phyloP scores from a whole-genome alignment of 2,888 invertebrate species.

The Germaria angustata region DNA sequence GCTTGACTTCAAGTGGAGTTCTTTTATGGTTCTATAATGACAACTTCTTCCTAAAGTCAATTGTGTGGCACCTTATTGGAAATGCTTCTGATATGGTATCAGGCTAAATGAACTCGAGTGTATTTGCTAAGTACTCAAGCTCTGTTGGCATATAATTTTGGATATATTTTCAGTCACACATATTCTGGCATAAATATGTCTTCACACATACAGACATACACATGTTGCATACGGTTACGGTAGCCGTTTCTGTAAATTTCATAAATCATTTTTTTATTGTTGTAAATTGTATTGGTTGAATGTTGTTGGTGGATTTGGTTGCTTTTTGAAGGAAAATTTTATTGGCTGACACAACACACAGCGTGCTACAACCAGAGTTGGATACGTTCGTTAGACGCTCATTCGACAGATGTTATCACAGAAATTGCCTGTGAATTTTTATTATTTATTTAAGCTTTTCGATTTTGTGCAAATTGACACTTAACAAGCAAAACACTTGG shows the following conservation, averaged over 20 bases:
- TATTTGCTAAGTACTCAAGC: constrained; percentile 20
- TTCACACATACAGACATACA: not conserved
- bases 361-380: constrained; percentile 10
- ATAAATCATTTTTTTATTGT: constrained; percentile 25
- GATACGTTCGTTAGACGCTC: constrained; percentile 20
- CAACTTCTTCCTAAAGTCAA: not conserved
- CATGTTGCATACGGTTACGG: constrained; percentile 1
- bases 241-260: constrained; percentile 33
- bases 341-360: constrained; percentile 40
- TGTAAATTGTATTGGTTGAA: not conserved
- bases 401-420: constrained; percentile 53
- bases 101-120: constrained; percentile 22
- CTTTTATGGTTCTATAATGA: not conserved
- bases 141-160: constrained; percentile 38
- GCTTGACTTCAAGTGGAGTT: not conserved
- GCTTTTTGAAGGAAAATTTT: constrained; percentile 22
- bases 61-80: constrained; percentile 22
- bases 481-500: constrained; percentile 57
- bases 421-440: constrained; percentile 59
- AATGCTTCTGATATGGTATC: constrained; percentile 14
- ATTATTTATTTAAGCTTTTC: constrained; percentile 62
- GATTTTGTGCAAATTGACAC: constrained; percentile 61
- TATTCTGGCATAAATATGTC: not conserved
- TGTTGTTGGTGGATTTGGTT: constrained; percentile 17
- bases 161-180: constrained; percentile 5